phyloP scores from a whole-genome alignment of 2,113 vertebrate genomes.

The Saguinus imperator region DNA sequence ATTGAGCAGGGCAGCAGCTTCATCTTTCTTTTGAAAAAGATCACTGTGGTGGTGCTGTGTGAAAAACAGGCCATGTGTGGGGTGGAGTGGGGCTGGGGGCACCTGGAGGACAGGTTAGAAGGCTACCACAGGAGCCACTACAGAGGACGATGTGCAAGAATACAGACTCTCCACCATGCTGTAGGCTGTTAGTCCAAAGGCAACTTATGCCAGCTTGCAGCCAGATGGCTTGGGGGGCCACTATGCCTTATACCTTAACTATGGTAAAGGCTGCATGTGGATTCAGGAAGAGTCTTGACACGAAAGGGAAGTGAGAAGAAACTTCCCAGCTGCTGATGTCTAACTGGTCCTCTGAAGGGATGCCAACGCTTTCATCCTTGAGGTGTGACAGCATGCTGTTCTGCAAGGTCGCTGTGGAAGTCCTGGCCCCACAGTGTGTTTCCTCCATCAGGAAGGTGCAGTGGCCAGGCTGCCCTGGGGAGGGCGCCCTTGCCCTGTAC shows the following conservation, averaged over 20 bases:
- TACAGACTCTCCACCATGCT: not conserved
- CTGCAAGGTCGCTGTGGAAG: not conserved
- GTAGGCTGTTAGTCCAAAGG: not conserved
- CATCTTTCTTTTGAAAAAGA: not conserved
- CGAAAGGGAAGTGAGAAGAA: not conserved
- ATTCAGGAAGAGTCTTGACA: not conserved
- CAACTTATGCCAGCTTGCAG: not conserved
- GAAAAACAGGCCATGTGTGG: not conserved
- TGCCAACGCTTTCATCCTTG: not conserved
- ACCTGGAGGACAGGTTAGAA: not conserved
- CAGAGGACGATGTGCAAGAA: not conserved
- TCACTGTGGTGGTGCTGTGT: too few species aligned
- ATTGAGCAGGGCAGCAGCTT: not conserved
- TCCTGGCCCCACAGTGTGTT: not conserved
- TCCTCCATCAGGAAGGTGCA: not conserved
- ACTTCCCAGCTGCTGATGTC: not conserved
- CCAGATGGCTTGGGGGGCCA: accelerated
- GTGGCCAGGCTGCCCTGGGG: not conserved
- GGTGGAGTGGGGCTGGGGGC: not conserved
- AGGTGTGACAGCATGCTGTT: not conserved
- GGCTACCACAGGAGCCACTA: not conserved
- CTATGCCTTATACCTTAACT: not conserved
- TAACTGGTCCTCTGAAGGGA: not conserved
- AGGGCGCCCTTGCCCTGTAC: not conserved
- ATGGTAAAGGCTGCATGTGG: not conserved